Percentiles rank a stretch among this genome's conserved stretches.
phyloP scores from a whole-genome alignment of 2,113 vertebrate species.

The Anser cygnoides region DNA sequence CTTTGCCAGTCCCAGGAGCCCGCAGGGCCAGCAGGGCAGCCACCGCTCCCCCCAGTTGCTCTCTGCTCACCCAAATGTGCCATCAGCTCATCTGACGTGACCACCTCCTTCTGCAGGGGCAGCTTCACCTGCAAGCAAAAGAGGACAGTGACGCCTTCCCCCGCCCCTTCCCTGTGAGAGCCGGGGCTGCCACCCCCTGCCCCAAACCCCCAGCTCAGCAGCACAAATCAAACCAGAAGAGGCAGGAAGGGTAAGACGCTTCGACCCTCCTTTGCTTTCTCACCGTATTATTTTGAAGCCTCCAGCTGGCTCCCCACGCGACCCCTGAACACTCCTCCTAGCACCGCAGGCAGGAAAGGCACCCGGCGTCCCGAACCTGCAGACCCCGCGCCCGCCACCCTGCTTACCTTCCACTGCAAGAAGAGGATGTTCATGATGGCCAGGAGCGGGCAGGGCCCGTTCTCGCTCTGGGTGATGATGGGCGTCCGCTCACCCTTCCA shows the following conservation, averaged over 20 bases:
- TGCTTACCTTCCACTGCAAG: slow-evolving; percentile 89
- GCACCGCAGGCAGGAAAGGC: neutral
- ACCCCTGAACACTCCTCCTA: neutral
- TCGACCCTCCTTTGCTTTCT: neutral
- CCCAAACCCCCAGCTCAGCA: neutral
- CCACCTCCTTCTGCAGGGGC: slow-evolving; percentile 87
- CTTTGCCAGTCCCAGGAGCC: too few relatives aligned
- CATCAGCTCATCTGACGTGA: slow-evolving; percentile 92
- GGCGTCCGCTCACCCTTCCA: slow-evolving; percentile 93
- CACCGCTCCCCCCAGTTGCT: neutral
- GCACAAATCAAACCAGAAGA: neutral
- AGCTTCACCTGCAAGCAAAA: slow-evolving; percentile 83
- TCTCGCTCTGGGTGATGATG: slow-evolving; percentile 88
- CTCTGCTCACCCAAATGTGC: slow-evolving; percentile 85
- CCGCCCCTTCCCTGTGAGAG: neutral
- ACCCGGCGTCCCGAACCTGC: fast-evolving
- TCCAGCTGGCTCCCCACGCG: neutral
- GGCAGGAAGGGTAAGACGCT: neutral
- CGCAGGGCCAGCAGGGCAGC: too few relatives aligned
- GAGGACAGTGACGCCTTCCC: neutral
- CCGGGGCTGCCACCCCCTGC: neutral
- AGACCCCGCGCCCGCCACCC: fast-evolving
- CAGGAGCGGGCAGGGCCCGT: slow-evolving; percentile 93
- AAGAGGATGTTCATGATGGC: slow-evolving; percentile 94
- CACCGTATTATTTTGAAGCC: too few relatives aligned